Conservation (phyloP, 2,113 vertebrate species). For the Cacatua alba region DNA sequence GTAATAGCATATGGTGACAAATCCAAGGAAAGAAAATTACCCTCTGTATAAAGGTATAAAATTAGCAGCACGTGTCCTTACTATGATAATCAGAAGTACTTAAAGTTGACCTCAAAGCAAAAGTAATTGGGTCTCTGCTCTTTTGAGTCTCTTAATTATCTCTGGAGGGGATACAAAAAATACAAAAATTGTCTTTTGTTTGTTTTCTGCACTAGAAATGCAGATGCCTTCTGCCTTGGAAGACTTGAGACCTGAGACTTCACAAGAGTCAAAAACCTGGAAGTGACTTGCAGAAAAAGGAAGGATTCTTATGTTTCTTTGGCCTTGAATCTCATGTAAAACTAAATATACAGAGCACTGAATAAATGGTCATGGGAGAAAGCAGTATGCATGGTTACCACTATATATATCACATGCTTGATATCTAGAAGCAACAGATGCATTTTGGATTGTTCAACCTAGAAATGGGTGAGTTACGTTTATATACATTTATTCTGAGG, state of each 20-base stretch:
- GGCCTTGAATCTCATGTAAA: not conserved
- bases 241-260: not conserved
- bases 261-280: not conserved
- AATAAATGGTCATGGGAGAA: not conserved
- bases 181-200: not conserved
- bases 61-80: not conserved
- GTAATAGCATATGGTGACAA: not conserved
- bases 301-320: not conserved
- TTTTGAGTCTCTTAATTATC: slow-evolving; percentile 31
- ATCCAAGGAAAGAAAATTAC: slow-evolving; percentile 20
- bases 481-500: not conserved
- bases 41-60: not conserved
- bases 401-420: not conserved
- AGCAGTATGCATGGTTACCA: not conserved
- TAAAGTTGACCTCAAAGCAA: slow-evolving; percentile 34
- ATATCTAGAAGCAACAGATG: not conserved
- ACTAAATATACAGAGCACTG: not conserved
- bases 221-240: not conserved
- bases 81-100: slow-evolving; percentile 42
- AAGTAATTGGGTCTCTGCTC: not conserved
- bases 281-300: not conserved
- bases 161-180: not conserved
- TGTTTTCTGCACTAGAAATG: slow-evolving; percentile 20
- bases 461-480: not conserved
- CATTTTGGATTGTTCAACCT: not conserved